Base-by-base conservation (phyloP, 2,888 invertebrate genomes). In the Hirudinaria manillensis region DNA sequence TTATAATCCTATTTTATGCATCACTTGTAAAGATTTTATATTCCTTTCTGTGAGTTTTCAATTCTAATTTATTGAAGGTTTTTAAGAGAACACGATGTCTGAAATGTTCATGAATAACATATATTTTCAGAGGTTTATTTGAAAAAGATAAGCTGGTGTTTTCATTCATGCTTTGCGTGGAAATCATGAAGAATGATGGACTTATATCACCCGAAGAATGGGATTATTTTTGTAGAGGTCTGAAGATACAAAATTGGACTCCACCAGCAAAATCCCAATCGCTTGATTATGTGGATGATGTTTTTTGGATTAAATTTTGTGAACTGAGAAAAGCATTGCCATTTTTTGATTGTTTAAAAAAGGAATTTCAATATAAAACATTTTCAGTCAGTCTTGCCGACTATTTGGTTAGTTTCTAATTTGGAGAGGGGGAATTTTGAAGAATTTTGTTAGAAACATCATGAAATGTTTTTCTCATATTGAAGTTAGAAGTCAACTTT, bases 171-270 rank as follows among this genome's bases (percentile, higher is more conserved):
- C 85, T 94, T 21, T 91, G 92, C 81, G 88, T 90, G 77, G 90
- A 92, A 3, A 90, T 94, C 79, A 89, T 89, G 82, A 87, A 90
- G 74, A 88, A 91, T 81, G 89, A 88, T 0, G 88, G 88, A 0
- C 82, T 86, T 0, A 89, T 94, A 19, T 83, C 83, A 0, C 86
- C 88, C 0, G 84, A 86, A 0, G 90, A 93, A 80, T 93, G 92
- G 90, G 90, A 89, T 83, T 94, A 91, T 83, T 87, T 94, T 75
- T 87, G 93, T 0, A 88, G 93, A 56, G 94, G 93, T 0, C 90
- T 83, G 1, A 81, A 83, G 19, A 82, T 82, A 34, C 79, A 81
- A 79, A 82, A 82, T 66, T 80, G 80, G 10, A 77, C 83, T 80
- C 79, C 83, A 75, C 79, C 84, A 24, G 83, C 84, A 4, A 76